Evolutionary conservation across 1,140 invertebrate species (phyloP).

Genomic region (Andrena cerasifolii): DNA sequence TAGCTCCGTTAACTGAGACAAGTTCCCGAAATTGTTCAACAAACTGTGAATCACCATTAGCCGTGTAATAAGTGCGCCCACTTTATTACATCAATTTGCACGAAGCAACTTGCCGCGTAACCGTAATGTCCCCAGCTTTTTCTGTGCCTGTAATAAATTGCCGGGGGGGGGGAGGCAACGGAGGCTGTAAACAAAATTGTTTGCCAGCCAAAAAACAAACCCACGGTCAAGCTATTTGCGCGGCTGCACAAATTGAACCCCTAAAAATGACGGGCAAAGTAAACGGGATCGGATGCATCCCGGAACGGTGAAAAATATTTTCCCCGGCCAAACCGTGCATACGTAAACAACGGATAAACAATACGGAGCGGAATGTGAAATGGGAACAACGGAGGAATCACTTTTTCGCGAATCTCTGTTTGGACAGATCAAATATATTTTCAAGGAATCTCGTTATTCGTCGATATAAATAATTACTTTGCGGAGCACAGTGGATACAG

Average conservation of each 20-base stretch:
- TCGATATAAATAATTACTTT: too few species aligned
- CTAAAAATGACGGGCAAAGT: not conserved
- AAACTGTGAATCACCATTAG: not conserved
- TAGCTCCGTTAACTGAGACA: not conserved
- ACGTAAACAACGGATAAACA: not conserved
- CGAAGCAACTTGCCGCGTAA: not conserved
- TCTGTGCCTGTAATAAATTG: not conserved
- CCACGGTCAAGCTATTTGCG: too few species aligned
- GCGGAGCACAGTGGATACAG: not conserved
- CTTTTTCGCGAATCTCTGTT: too few species aligned
- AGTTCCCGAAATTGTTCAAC: not conserved
- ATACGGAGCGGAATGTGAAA: not conserved
- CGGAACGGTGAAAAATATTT: not conserved
- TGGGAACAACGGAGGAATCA: not conserved
- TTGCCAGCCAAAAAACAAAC: too few species aligned
- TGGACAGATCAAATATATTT: too few species aligned
- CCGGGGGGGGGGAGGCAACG: not conserved
- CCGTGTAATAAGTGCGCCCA: not conserved
- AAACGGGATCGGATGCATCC: not conserved
- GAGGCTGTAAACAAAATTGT: too few species aligned
- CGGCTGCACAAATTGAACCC: not conserved
- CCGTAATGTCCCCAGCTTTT: not conserved
- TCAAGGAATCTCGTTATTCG: too few species aligned
- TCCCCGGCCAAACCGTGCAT: not conserved
- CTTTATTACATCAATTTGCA: not conserved